phyloP scores from a whole-genome alignment of 1,140 invertebrate species.

The Spodoptera frugiperda region DNA sequence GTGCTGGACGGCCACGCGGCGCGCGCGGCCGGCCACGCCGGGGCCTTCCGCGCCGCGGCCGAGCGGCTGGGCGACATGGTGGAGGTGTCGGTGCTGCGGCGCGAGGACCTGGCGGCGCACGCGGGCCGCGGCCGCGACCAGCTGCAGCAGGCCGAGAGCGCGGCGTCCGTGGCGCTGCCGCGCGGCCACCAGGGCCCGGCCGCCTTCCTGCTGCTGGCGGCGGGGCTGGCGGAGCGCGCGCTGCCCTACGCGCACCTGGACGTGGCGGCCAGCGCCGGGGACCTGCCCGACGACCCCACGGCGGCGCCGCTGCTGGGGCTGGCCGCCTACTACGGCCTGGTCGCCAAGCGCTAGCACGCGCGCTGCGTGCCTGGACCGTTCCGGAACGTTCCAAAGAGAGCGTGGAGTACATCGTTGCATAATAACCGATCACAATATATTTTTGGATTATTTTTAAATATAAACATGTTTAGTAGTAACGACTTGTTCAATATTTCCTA shows the following conservation, averaged over 20 bases:
- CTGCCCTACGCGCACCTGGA: constrained; percentile 94
- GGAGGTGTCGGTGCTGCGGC: constrained; percentile 94
- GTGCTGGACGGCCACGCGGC: constrained; percentile 96
- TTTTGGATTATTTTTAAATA: constrained; percentile 14
- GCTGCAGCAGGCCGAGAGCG: constrained; percentile 92
- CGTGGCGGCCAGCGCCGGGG: constrained; percentile 92
- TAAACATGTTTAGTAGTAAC: background rate
- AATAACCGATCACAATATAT: background rate
- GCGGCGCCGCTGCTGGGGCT: constrained; percentile 92
- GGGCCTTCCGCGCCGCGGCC: constrained; percentile 90
- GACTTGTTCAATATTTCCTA: background rate
- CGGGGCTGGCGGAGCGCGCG: constrained; percentile 94
- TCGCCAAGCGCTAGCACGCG: constrained; percentile 2
- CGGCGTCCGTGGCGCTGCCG: constrained; percentile 89
- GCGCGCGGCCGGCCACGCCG: constrained; percentile 87
- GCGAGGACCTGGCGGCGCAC: constrained; percentile 93
- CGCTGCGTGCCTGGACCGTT: background rate
- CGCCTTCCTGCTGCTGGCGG: constrained; percentile 94
- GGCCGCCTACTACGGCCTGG: constrained; percentile 82
- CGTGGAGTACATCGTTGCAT: background rate
- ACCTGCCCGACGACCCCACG: constrained; percentile 90
- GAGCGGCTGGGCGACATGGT: constrained; percentile 94
- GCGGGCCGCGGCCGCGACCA: constrained; percentile 93
- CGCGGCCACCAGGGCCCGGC: constrained; percentile 93
- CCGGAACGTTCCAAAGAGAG: background rate